Evolutionary conservation across 2,888 invertebrate genomes (phyloP).

Genomic region (Lysandra coridon): DNA sequence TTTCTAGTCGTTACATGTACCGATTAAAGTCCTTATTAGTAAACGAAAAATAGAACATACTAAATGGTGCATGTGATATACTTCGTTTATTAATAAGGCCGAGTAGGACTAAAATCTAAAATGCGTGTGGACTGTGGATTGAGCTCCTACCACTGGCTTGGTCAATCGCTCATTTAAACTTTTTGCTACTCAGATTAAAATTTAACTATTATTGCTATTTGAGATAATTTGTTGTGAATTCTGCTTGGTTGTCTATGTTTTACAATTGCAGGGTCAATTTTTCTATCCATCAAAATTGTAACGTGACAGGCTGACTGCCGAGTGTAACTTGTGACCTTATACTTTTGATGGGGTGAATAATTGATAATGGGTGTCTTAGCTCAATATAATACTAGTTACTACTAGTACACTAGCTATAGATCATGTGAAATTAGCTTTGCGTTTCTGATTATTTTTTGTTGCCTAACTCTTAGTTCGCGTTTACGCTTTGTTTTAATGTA

Average conservation of each 20-base stretch:
- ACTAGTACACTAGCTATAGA: slow-evolving; percentile 26
- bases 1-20: not conserved
- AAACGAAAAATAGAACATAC: no score
- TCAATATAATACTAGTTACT: slow-evolving; percentile 50
- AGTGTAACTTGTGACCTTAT: slow-evolving; percentile 41
- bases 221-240: slow-evolving; percentile 51
- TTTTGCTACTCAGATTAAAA: not conserved
- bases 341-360: slow-evolving; percentile 68
- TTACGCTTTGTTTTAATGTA: slow-evolving; percentile 16
- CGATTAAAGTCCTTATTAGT: not conserved
- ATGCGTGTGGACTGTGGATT: not conserved
- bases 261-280: slow-evolving; percentile 73
- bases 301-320: slow-evolving; percentile 40
- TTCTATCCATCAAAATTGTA: slow-evolving; percentile 66
- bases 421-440: slow-evolving; percentile 3
- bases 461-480: slow-evolving; percentile 7
- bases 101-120: slow-evolving; percentile 2
- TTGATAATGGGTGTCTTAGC: slow-evolving; percentile 75
- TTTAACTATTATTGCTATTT: not conserved
- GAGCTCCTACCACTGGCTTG: not conserved
- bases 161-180: not conserved
- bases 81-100: no score
- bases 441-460: slow-evolving; percentile 1
- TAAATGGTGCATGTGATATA: no score
- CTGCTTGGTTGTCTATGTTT: slow-evolving; percentile 65